Evolutionary conservation across 1,140 invertebrate genomes (phyloP).

Genomic region (Cotesia vestalis): DNA sequence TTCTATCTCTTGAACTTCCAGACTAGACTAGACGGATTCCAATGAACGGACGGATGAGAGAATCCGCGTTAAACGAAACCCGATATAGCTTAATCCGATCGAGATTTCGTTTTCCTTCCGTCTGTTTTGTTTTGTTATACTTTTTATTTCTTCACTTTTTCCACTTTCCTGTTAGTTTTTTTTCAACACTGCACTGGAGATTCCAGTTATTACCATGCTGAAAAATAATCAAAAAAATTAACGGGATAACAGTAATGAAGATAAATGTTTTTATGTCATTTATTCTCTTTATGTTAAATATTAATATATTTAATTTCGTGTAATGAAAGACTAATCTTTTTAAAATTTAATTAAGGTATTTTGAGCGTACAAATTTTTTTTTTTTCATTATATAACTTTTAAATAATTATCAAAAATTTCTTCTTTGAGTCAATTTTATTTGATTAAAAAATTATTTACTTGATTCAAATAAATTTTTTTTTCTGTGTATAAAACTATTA

Average conservation of each 20-base stretch:
- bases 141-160: constrained; percentile 6
- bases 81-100: constrained; percentile 30
- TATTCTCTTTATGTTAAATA: not conserved
- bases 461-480: too few species aligned
- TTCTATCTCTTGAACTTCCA: constrained; percentile 14
- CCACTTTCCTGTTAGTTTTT: too few species aligned
- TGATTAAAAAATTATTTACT: too few species aligned
- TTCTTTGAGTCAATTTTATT: too few species aligned
- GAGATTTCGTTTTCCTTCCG: constrained; percentile 20
- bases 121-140: not conserved
- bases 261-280: not conserved
- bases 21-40: constrained; percentile 11
- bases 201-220: not conserved
- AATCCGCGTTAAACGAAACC: constrained; percentile 30
- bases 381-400: too few species aligned
- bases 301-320: not conserved
- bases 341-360: too few species aligned
- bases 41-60: constrained; percentile 28
- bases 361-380: too few species aligned
- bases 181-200: not conserved
- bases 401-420: too few species aligned
- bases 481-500: too few species aligned
- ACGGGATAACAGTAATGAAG: constrained; percentile 7
- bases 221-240: constrained; percentile 1
- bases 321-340: too few species aligned